Base-by-base conservation (phyloP, 2,113 vertebrate species). In the Eublepharis macularius region DNA sequence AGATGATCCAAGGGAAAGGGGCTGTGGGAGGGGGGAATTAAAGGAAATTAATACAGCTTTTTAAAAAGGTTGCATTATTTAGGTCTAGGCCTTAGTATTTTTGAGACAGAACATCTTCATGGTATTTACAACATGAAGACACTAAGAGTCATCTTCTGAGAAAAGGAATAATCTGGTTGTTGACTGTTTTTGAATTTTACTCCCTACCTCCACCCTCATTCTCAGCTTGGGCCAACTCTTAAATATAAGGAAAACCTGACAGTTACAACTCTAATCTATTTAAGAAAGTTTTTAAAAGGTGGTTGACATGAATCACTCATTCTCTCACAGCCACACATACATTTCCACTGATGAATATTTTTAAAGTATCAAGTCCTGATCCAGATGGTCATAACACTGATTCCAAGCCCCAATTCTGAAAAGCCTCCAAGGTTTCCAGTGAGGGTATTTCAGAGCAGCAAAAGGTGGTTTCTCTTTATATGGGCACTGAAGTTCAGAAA, bases 201-300 rank as follows among this genome's bases (percentile, higher is more conserved):
- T 24, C 69, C 54, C n/a, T 80, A 19, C 8, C 32, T 36, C n/a
- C 51, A 39, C 26, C 43, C 47, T 60, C n/a, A 9, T 49, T 80
- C 86, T 84, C 91, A 88, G 93, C 91, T 95, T 94, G 95, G 96
- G 96, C 96, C 93, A 94, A 90, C 92, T 92, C 91, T 95, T 96
- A 95, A 95, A 95, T 95, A 95, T 95, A 94, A 93, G 94, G 95
- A 95, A 96, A 96, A 94, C 82, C 96, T 91, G 93, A 91, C 79
- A 90, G 94, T 96, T 96, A 93, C 89, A 94, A 91, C 88, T 94
- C 91, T 92, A 96, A 94, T 92, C 88, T 92, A 87, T 90, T 92
- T 94, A 95, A 96, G 91, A 95, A 96, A 95, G 92, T 95, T 94
- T 92, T 94, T 19, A 90, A 76, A 92, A 94, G 90, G 93, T 83